Percentiles rank a stretch among this genome's conserved stretches.
Conservation (phyloP, 2,797 vertebrate genomes). For the Hyperoplus immaculatus region DNA sequence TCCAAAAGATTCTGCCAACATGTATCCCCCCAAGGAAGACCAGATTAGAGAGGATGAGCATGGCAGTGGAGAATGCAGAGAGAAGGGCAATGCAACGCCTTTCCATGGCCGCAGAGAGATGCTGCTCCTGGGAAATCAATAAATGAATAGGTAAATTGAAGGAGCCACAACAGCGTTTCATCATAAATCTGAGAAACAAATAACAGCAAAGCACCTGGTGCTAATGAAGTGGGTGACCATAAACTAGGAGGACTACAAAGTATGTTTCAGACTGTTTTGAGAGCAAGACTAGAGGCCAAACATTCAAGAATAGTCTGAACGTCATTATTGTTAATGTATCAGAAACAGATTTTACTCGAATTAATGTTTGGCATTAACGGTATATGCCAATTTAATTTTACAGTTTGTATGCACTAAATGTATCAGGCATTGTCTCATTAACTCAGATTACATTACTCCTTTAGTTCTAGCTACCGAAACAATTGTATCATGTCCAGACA, state of each 20-base stretch:
- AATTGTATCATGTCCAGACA: slow-evolving; percentile 29
- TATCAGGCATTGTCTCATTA: slow-evolving; percentile 36
- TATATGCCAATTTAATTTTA: slow-evolving; percentile 48
- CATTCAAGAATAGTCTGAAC: slow-evolving; percentile 3
- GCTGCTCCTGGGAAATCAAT: slow-evolving; percentile 83
- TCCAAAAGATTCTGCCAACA: slow-evolving; percentile 94
- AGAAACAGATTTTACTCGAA: slow-evolving; percentile 35
- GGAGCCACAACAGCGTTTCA: slow-evolving; percentile 16
- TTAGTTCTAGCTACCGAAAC: slow-evolving; percentile 40
- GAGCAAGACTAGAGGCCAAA: slow-evolving; percentile 39
- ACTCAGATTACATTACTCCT: slow-evolving; percentile 36
- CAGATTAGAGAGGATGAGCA: slow-evolving; percentile 97
- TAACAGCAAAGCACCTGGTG: slow-evolving; percentile 32
- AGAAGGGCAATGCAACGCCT: slow-evolving; percentile 89
- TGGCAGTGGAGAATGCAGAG: slow-evolving; percentile 91
- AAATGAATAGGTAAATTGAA: slow-evolving; percentile 55
- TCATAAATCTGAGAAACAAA: slow-evolving; percentile 37
- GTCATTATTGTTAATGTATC: slow-evolving; percentile 11
- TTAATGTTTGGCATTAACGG: slow-evolving; percentile 30
- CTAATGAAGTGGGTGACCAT: slow-evolving; percentile 36
- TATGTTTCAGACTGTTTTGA: slow-evolving; percentile 33
- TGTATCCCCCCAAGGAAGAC: slow-evolving; percentile 95
- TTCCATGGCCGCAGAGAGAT: slow-evolving; percentile 85
- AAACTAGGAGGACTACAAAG: slow-evolving; percentile 43
- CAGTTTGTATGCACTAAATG: slow-evolving; percentile 29